Evolutionary conservation across 2,888 invertebrate species (phyloP).

Genomic region (Mythimna albipuncta): DNA sequence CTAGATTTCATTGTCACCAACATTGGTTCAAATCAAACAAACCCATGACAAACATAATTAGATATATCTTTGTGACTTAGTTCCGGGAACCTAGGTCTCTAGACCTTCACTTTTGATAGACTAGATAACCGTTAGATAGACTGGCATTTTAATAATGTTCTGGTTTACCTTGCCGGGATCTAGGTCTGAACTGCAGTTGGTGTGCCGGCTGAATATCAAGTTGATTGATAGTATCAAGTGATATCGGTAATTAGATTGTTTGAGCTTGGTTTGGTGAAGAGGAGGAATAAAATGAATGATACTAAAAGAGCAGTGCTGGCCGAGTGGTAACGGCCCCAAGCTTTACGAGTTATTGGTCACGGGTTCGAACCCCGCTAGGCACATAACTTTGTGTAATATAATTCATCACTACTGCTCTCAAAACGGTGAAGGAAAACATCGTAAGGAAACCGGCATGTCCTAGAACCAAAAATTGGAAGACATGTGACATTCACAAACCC

Average conservation of each 20-base stretch:
- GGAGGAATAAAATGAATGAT: neutral
- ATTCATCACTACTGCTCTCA: too few species aligned
- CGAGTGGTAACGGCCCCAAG: too few species aligned
- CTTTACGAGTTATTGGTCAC: too few species aligned
- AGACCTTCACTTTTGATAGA: constrained; percentile 52
- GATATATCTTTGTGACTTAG: constrained; percentile 13
- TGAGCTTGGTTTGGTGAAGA: neutral
- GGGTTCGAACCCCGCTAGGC: too few species aligned
- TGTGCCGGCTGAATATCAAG: constrained; percentile 17
- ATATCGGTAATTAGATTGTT: neutral
- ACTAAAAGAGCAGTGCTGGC: too few species aligned
- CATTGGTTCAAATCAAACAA: neutral
- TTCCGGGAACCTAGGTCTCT: constrained; percentile 43
- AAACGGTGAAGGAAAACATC: too few species aligned
- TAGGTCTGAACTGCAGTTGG: constrained; percentile 17
- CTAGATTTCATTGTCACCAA: neutral
- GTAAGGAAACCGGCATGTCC: too few species aligned
- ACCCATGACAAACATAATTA: constrained; percentile 7
- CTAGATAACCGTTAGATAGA: constrained; percentile 38
- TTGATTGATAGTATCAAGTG: neutral
- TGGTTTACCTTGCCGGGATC: constrained; percentile 51
- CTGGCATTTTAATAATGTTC: constrained; percentile 60
- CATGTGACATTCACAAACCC: too few species aligned
- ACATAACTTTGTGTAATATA: too few species aligned
- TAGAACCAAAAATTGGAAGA: too few species aligned